phyloP scores from a whole-genome alignment of 2,888 invertebrate species.

The Chloromyia formosa region DNA sequence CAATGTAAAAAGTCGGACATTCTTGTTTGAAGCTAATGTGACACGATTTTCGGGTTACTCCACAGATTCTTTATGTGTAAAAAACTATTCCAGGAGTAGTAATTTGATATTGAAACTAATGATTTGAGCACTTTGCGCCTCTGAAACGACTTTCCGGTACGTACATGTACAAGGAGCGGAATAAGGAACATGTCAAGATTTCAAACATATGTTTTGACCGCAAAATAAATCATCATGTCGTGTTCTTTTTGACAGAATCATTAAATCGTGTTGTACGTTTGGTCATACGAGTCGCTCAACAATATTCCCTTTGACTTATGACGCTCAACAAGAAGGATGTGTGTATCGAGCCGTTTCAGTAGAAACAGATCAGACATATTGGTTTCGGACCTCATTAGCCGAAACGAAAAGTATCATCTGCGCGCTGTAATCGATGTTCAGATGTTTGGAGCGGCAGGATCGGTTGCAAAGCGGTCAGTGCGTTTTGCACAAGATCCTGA shows the following conservation, averaged over 20 bases:
- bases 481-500: constrained; percentile 50
- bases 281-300: background rate
- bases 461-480: constrained; percentile 30
- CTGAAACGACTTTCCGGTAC: constrained; percentile 29
- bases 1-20: constrained; percentile 16
- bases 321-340: background rate
- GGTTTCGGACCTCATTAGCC: background rate
- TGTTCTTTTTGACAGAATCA: constrained; percentile 47
- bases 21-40: constrained; percentile 14
- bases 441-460: constrained; percentile 12
- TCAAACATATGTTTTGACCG: constrained; percentile 65
- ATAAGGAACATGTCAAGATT: constrained; percentile 52
- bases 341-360: background rate
- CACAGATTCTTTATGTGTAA: background rate
- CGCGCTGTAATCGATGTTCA: constrained; percentile 9
- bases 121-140: constrained; percentile 44
- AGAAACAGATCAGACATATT: background rate
- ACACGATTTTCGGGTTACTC: constrained; percentile 22
- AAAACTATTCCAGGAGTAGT: constrained; percentile 32
- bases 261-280: constrained; percentile 34
- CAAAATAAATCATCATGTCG: constrained; percentile 63
- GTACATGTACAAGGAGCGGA: background rate
- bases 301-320: too few species aligned
- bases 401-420: constrained; percentile 22
- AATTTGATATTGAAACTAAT: constrained; percentile 45